A percentile compares a stretch with the other conserved stretches of the same genome.
Conservation (phyloP, 1,140 invertebrate species). For the Zaprionus nigranus region DNA sequence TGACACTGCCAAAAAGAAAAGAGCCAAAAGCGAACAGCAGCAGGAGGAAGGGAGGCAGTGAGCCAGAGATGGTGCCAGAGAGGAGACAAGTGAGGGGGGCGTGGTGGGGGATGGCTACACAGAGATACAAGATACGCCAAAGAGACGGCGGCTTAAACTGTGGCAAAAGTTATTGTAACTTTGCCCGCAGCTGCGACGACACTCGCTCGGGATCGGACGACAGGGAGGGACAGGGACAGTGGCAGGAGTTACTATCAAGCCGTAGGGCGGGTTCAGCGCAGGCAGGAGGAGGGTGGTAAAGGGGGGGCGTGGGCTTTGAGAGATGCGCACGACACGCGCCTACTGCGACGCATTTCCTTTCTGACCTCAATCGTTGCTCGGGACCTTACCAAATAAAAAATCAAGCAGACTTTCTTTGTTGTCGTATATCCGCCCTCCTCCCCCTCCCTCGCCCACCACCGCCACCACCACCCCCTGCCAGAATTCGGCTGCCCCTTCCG, state of each 20-base stretch:
- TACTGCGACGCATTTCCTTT: constrained; percentile 67
- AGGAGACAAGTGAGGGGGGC: not conserved
- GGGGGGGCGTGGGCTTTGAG: not conserved
- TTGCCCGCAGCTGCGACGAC: constrained; percentile 61
- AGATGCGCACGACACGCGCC: constrained; percentile 56
- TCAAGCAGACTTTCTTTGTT: constrained; percentile 46
- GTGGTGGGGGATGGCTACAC: not conserved
- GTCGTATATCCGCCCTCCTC: not conserved
- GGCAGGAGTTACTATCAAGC: constrained; percentile 13
- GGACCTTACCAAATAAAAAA: constrained; percentile 32
- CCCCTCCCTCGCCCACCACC: not conserved
- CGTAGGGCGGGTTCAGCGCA: constrained; percentile 13
- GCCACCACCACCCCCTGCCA: constrained; percentile 21
- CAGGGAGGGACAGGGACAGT: not conserved
- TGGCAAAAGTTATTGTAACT: constrained; percentile 81
- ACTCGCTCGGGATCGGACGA: constrained; percentile 4
- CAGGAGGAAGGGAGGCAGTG: not conserved
- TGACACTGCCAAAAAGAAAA: constrained; percentile 55
- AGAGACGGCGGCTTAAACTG: constrained; percentile 62
- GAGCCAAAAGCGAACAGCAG: constrained; percentile 19
- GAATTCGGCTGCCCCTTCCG: constrained; percentile 44
- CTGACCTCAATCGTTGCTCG: constrained; percentile 65
- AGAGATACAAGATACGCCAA: constrained; percentile 56
- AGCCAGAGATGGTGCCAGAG: not conserved
- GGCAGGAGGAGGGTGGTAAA: too few species aligned